Evolutionary conservation across 2,113 vertebrate genomes (phyloP).

Genomic region (Catharus fuscescens): DNA sequence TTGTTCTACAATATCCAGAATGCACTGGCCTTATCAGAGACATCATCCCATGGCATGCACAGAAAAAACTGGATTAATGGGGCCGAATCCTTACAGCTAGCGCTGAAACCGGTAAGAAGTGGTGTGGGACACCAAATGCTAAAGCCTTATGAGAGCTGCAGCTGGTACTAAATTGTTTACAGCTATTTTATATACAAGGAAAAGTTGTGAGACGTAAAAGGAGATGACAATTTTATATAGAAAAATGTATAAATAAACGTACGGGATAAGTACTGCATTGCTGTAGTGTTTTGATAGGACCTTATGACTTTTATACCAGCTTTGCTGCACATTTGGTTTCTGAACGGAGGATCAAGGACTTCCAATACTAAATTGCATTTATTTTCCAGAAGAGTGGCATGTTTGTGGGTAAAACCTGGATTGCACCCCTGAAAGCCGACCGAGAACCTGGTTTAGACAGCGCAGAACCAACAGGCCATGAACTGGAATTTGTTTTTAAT

Average conservation of each 20-base stretch:
- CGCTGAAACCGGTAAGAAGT: rapidly evolving
- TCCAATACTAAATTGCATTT: background rate
- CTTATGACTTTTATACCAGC: background rate
- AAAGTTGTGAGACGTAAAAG: background rate
- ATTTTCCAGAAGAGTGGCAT: background rate
- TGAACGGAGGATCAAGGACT: background rate
- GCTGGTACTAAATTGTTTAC: background rate
- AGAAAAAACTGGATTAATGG: background rate
- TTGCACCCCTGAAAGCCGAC: background rate
- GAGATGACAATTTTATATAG: background rate
- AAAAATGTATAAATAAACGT: conserved; percentile 33
- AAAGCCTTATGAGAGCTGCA: background rate
- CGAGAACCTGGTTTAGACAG: conserved; percentile 69
- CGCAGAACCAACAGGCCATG: conserved; percentile 81
- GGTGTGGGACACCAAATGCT: rapidly evolving
- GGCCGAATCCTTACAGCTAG: background rate
- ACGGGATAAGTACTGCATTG: background rate
- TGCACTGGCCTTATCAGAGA: background rate
- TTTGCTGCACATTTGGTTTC: background rate
- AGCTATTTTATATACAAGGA: conserved; percentile 30
- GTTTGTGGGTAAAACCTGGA: background rate
- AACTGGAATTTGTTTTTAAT: conserved; percentile 79
- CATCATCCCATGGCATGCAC: rapidly evolving
- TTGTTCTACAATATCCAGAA: background rate
- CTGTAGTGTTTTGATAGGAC: background rate